Conservation (phyloP, 2,888 invertebrate genomes). For the Acronicta psi region DNA sequence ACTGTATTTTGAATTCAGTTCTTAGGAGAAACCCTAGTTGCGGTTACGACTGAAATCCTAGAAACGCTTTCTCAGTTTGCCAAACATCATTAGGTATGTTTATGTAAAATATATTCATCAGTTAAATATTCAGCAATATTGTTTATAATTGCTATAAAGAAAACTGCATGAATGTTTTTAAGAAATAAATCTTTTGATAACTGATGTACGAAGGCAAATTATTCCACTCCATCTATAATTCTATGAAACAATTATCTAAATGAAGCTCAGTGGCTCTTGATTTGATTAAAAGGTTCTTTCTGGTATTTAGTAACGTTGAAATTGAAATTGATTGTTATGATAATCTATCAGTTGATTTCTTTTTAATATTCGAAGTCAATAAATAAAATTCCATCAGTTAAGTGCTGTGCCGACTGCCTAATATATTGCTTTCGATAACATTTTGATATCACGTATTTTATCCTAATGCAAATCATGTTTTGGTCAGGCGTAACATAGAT, state of each 20-base stretch:
- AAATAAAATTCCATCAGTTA: conserved; percentile 25
- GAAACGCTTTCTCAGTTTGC: conserved; percentile 5
- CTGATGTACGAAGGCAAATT: neutral
- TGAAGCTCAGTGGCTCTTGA: neutral
- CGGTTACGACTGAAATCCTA: conserved; percentile 1
- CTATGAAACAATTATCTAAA: neutral
- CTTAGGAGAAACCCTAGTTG: neutral
- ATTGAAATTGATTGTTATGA: conserved; percentile 29
- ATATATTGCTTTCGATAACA: conserved; percentile 25
- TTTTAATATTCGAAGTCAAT: conserved; percentile 44
- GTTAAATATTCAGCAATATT: neutral
- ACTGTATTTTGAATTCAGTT: conserved; percentile 5
- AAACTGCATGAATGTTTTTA: no score
- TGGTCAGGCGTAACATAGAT: conserved; percentile 22
- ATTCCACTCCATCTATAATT: neutral
- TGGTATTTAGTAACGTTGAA: conserved; percentile 26
- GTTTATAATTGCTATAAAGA: no score
- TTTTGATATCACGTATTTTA: conserved; percentile 37
- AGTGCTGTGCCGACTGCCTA: conserved; percentile 21
- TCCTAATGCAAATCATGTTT: conserved; percentile 30
- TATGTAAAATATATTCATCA: neutral
- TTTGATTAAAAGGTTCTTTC: neutral
- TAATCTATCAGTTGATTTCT: conserved; percentile 41
- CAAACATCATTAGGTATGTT: neutral
- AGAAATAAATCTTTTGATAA: no score